Percentiles rank a stretch among this genome's conserved stretches.
Evolutionary conservation across 64 coral and sea anemone species (phyloP).

Genomic region (Catalaphyllia jardinei): DNA sequence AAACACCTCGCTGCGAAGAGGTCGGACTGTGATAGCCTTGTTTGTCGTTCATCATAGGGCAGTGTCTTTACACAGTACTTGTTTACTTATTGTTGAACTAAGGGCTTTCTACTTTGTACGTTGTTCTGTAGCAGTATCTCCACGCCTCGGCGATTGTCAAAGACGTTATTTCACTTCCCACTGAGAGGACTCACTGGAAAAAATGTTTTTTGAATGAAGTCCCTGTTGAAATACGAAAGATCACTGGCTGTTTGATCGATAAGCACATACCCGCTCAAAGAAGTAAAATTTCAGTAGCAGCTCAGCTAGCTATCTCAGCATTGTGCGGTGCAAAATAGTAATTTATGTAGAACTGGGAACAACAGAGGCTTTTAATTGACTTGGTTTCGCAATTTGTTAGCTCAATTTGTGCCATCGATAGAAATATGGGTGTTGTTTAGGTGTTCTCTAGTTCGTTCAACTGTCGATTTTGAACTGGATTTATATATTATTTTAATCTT

Average conservation of each 20-base stretch:
- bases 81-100: conserved; percentile 35
- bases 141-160: background rate
- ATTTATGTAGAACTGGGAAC: background rate
- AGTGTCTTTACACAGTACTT: background rate
- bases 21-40: background rate
- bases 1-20: background rate
- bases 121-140: background rate
- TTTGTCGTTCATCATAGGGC: background rate
- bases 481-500: background rate
- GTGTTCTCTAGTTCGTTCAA: background rate
- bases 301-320: background rate
- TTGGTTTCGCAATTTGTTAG: background rate
- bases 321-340: background rate
- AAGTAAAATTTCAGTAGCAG: too few species aligned
- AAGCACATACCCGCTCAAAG: background rate
- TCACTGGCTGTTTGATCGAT: background rate
- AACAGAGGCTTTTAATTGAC: background rate
- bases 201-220: background rate
- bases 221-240: background rate
- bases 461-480: background rate
- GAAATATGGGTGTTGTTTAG: background rate
- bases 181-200: background rate
- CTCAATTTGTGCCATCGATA: background rate
- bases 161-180: background rate
- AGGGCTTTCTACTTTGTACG: background rate